Conservation (phyloP, 1,140 invertebrate species). For the Micrasema longulum region DNA sequence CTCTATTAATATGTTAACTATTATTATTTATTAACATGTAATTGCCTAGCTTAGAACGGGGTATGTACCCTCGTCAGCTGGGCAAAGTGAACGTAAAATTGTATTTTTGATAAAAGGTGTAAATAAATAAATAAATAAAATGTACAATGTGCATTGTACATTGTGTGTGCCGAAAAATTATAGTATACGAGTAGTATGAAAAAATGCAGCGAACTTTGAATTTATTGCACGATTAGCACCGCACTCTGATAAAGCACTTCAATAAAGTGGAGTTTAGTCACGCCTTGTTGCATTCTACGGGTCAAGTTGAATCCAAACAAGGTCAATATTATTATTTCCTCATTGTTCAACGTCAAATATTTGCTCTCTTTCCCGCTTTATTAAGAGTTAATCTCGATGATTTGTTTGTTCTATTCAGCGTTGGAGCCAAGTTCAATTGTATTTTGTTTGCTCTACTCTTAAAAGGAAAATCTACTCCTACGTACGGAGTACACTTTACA, state of each 20-base stretch:
- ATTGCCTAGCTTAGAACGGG: too few relatives aligned
- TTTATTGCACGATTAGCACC: not conserved
- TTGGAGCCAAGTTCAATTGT: not conserved
- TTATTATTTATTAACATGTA: too few relatives aligned
- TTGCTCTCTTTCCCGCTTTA: not conserved
- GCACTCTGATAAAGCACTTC: not conserved
- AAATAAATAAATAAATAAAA: too few relatives aligned
- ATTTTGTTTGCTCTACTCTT: not conserved
- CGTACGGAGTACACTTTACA: too few relatives aligned
- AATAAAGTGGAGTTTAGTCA: not conserved
- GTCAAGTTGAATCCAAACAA: conserved; percentile 3
- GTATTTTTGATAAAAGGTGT: too few relatives aligned
- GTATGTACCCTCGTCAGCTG: too few relatives aligned
- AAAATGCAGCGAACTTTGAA: too few relatives aligned
- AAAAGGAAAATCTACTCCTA: not conserved
- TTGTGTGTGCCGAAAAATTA: too few relatives aligned
- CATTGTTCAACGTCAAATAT: conserved; percentile 6
- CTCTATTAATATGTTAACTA: too few relatives aligned
- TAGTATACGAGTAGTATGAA: too few relatives aligned
- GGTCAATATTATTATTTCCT: conserved; percentile 10
- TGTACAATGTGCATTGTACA: too few relatives aligned
- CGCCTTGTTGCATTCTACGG: conserved; percentile 9
- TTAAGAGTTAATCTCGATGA: conserved; percentile 5
- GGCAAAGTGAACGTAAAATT: too few relatives aligned
- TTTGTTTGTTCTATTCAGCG: conserved; percentile 5